Evolutionary conservation across 2,113 vertebrate species (phyloP).

Genomic region (Tenrec ecaudatus): DNA sequence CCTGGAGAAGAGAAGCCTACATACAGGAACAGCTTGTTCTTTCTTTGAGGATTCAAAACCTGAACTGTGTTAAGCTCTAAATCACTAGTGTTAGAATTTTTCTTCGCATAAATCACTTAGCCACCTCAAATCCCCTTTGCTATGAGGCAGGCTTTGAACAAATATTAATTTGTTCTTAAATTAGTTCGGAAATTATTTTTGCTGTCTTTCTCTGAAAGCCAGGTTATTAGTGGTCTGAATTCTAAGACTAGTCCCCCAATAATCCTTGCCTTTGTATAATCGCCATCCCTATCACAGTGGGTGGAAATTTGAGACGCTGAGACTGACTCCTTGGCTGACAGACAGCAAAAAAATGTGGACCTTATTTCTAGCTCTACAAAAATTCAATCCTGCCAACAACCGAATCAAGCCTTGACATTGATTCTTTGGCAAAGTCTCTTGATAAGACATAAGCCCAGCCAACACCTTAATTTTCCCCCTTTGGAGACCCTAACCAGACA

Average conservation of each 20-base stretch:
- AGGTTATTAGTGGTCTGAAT: not conserved
- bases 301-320: not conserved
- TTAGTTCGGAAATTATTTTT: not conserved
- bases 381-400: not conserved
- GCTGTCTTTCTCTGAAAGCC: slow-evolving; percentile 29
- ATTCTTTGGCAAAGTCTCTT: too few species aligned
- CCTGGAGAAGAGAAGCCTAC: not conserved
- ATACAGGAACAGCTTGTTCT: not conserved
- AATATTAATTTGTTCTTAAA: slow-evolving; percentile 32
- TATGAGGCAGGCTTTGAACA: not conserved
- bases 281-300: not conserved
- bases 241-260: not conserved
- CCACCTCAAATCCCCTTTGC: not conserved
- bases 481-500: not conserved
- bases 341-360: not conserved
- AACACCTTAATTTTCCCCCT: not conserved
- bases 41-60: not conserved
- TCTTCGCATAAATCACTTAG: not conserved
- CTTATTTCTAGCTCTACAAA: not conserved
- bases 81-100: not conserved
- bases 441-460: too few species aligned
- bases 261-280: not conserved
- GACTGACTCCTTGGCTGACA: not conserved
- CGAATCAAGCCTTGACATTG: not conserved
- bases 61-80: not conserved